Conservation (phyloP, 2,797 vertebrate genomes). For the Artibeus jamaicensis region DNA sequence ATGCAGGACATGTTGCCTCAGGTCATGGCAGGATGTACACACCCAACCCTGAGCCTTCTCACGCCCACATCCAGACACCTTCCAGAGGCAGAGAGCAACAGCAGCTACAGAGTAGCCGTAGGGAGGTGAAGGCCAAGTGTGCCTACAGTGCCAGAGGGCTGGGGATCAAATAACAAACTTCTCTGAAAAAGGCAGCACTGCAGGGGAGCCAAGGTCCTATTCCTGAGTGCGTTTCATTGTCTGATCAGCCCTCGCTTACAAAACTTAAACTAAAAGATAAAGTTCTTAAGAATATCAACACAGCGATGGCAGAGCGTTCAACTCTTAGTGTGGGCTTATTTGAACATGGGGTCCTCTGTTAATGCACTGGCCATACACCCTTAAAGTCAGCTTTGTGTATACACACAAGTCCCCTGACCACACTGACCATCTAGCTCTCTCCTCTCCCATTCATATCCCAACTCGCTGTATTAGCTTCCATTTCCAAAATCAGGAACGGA, state of each 20-base stretch:
- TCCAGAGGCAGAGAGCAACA: too few species aligned
- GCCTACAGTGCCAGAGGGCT: background rate
- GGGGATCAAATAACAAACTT: background rate
- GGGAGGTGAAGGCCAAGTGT: background rate
- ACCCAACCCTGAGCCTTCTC: background rate
- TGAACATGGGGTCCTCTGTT: background rate
- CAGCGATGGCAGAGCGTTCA: background rate
- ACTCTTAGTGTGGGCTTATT: background rate
- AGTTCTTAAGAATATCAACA: background rate
- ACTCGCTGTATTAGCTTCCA: background rate
- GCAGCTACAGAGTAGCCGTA: background rate
- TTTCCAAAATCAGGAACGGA: background rate
- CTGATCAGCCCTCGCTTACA: background rate
- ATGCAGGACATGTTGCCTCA: too few species aligned
- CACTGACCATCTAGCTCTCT: rapidly evolving
- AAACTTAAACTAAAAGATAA: background rate
- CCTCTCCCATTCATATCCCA: background rate
- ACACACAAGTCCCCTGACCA: background rate
- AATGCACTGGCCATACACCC: background rate
- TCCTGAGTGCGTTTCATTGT: background rate
- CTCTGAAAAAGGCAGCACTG: background rate
- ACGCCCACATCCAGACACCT: background rate
- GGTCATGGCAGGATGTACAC: background rate
- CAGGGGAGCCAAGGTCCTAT: background rate
- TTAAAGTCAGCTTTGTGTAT: background rate